These are phyloP conservation scores for Teleiodes luculella DNA, from an alignment of 2,888 invertebrate species.

Conservation along the genomic window DNA sequence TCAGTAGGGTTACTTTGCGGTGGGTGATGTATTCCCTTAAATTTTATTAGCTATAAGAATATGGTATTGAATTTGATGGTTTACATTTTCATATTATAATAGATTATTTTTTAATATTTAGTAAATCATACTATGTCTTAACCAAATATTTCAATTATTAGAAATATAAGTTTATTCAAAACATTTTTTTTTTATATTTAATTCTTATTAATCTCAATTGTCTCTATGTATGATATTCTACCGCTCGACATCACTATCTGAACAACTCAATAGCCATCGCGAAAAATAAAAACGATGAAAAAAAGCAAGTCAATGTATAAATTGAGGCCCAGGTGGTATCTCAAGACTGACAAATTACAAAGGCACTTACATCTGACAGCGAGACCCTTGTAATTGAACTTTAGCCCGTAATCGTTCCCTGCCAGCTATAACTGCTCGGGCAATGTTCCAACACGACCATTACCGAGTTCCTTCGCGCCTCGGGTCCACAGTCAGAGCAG, in stretches of 20 bases:
- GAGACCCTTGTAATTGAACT: conserved; percentile 2
- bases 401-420: neutral
- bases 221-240: no score
- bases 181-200: no score
- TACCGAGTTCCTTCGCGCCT: conserved; percentile 1
- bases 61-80: no score
- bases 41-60: no score
- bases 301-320: conserved; percentile 1
- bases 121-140: no score
- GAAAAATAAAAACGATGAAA: neutral
- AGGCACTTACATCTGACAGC: conserved; percentile 1
- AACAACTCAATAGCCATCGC: neutral
- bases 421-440: neutral
- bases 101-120: no score
- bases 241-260: neutral
- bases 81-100: no score
- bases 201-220: no score
- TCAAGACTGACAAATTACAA: neutral
- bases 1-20: no score
- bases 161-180: no score
- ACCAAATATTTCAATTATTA: no score
- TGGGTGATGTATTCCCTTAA: no score
- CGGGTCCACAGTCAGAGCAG: conserved; percentile 7
- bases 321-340: neutral
- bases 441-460: conserved; percentile 8